Conservation (phyloP, 2,113 vertebrate genomes). For the Nestor notabilis region DNA sequence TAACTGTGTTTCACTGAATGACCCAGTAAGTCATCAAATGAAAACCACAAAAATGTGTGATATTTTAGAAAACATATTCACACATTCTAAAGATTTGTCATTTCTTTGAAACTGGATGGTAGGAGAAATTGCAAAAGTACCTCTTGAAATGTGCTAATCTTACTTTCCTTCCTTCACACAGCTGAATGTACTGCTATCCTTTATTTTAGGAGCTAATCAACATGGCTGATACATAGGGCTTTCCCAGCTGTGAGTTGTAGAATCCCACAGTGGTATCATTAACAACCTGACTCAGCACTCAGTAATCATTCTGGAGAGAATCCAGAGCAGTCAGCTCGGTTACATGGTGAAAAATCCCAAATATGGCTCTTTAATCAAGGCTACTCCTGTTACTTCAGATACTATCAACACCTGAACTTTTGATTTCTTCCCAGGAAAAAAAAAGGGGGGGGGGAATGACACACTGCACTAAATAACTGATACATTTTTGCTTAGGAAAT, state of each 20-base stretch:
- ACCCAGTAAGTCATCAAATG: conserved; percentile 17
- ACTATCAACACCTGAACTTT: background rate
- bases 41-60: conserved; percentile 45
- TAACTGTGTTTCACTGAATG: conserved; percentile 22
- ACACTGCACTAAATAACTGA: background rate
- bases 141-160: background rate
- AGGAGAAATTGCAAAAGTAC: background rate
- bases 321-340: background rate
- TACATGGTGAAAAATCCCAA: background rate
- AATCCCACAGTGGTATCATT: background rate
- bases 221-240: background rate
- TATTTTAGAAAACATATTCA: conserved; percentile 15
- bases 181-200: background rate
- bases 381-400: background rate
- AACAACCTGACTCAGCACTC: conserved; percentile 14
- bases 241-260: background rate
- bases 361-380: background rate
- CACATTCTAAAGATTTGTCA: background rate
- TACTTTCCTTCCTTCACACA: background rate
- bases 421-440: background rate
- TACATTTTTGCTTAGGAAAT: background rate
- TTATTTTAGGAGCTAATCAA: background rate
- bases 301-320: background rate
- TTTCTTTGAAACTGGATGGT: background rate
- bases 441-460: background rate